A percentile compares a stretch with the other conserved stretches of the same genome.
Evolutionary conservation across 2,888 invertebrate species (phyloP).

Genomic region (Trissonchulus sp.): DNA sequence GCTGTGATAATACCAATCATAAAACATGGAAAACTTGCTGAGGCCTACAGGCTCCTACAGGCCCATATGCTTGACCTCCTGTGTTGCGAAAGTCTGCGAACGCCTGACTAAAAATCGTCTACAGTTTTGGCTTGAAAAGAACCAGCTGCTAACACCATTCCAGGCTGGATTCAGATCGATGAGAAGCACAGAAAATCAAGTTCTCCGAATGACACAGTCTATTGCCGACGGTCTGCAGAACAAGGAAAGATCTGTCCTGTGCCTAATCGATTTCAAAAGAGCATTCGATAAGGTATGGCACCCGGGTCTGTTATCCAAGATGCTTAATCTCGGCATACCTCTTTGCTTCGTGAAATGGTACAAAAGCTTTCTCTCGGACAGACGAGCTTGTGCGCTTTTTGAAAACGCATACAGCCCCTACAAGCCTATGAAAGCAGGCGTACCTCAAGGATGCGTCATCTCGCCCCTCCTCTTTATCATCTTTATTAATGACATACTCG

Average conservation of each 20-base stretch:
- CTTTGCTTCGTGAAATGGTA: slow-evolving; percentile 9
- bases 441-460: neutral
- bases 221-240: slow-evolving; percentile 6
- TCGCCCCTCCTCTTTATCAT: slow-evolving; percentile 10
- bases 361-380: neutral
- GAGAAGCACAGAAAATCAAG: slow-evolving; percentile 6
- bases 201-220: slow-evolving; percentile 14
- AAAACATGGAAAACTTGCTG: neutral
- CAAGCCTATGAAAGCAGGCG: neutral
- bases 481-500: too few species aligned
- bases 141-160: neutral
- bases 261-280: slow-evolving; percentile 11
- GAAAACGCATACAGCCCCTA: neutral
- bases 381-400: neutral
- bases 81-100: neutral
- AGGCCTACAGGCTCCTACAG: neutral
- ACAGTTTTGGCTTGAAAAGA: slow-evolving; percentile 5
- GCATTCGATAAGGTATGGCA: too few species aligned
- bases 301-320: neutral
- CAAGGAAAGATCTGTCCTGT: slow-evolving; percentile 1
- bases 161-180: slow-evolving; percentile 7
- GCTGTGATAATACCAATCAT: neutral
- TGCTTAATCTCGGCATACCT: neutral
- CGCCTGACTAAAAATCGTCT: slow-evolving; percentile 2
- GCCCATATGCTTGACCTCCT: slow-evolving; percentile 3